A percentile compares a stretch with the other conserved stretches of the same genome.
Conservation (phyloP, 2,888 invertebrate species). For the Acronicta leporina region DNA sequence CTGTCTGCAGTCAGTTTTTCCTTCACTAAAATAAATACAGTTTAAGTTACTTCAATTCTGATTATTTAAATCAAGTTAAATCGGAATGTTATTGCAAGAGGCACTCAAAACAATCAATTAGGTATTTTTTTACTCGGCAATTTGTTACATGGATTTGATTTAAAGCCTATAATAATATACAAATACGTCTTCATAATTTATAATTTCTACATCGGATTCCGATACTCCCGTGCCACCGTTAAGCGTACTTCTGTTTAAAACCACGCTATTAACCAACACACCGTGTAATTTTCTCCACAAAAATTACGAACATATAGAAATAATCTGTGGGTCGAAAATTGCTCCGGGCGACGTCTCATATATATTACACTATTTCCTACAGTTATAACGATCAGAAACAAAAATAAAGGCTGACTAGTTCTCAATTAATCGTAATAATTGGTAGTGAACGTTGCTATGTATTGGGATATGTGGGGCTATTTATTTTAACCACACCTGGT, state of each 20-base stretch:
- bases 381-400: conserved; percentile 69
- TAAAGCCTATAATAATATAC: conserved; percentile 52
- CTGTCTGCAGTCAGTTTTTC: too few relatives aligned
- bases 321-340: conserved; percentile 52
- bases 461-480: conserved; percentile 69
- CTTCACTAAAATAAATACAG: too few relatives aligned
- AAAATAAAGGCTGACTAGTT: conserved; percentile 71
- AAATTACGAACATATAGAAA: conserved; percentile 61
- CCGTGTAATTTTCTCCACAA: conserved; percentile 64
- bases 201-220: conserved; percentile 45
- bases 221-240: conserved; percentile 61
- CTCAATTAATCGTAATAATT: conserved; percentile 80
- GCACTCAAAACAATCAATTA: conserved; percentile 37
- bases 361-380: conserved; percentile 63
- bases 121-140: conserved; percentile 3
- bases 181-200: conserved; percentile 43
- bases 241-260: conserved; percentile 67
- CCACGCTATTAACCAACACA: conserved; percentile 62
- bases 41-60: background rate
- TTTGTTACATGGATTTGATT: conserved; percentile 41
- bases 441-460: conserved; percentile 67
- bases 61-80: background rate
- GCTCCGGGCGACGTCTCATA: conserved; percentile 64
- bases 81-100: conserved; percentile 22
- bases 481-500: conserved; percentile 77